Conservation (phyloP, 2,113 vertebrate species). For the Anguilla rostrata region DNA sequence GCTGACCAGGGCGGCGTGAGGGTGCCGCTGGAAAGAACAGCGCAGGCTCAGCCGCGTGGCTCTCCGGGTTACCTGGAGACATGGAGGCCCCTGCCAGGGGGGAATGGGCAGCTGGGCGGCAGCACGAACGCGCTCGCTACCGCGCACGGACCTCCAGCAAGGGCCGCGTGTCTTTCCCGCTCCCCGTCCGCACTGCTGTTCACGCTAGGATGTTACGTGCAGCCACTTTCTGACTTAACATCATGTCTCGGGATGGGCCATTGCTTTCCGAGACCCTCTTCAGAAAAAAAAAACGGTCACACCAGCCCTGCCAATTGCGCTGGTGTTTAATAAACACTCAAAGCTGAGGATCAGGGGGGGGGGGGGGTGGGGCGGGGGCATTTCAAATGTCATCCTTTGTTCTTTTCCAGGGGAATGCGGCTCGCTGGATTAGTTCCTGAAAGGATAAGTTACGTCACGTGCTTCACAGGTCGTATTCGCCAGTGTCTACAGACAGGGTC, state of each 20-base stretch:
- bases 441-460: neutral
- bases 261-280: neutral
- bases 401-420: neutral
- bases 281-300: neutral
- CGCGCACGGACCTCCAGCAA: neutral
- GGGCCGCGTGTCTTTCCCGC: neutral
- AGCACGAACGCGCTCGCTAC: no score
- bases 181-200: neutral
- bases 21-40: neutral
- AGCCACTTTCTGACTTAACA: no score
- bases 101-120: neutral
- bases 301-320: neutral
- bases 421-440: neutral
- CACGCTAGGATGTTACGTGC: neutral
- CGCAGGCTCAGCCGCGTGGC: neutral
- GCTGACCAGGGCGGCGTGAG: neutral
- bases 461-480: neutral
- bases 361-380: neutral
- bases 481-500: neutral
- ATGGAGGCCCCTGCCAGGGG: neutral
- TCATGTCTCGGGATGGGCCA: neutral
- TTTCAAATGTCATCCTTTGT: neutral
- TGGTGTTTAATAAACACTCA: neutral
- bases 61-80: neutral
- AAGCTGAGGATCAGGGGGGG: neutral